Evolutionary conservation across 2,797 vertebrate genomes (phyloP).

Genomic region (Gobio occitaniae): DNA sequence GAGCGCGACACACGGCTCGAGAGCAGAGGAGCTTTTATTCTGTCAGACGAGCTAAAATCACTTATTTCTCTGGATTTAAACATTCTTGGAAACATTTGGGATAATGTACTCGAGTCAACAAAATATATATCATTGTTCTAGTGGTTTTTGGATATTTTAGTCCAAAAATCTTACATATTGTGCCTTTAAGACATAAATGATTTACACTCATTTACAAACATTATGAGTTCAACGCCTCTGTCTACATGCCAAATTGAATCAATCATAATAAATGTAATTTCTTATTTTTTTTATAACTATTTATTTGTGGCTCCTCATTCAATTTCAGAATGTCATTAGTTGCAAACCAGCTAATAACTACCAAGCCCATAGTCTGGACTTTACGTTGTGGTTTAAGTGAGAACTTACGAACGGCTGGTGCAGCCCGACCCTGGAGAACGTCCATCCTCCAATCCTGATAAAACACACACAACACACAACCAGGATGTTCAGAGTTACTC

Average conservation of each 20-base stretch:
- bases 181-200: not conserved
- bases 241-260: not conserved
- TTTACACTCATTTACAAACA: not conserved
- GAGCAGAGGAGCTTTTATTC: no score
- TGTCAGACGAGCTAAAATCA: no score
- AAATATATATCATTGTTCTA: no score
- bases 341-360: not conserved
- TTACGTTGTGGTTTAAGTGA: not conserved
- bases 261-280: not conserved
- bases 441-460: not conserved
- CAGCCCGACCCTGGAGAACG: not conserved
- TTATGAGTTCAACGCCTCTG: not conserved
- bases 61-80: no score
- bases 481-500: not conserved
- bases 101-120: no score
- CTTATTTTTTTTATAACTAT: not conserved
- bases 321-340: not conserved
- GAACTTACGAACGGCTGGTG: not conserved
- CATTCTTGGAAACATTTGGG: no score
- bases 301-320: not conserved
- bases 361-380: no score
- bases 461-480: not conserved
- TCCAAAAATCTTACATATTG: no score
- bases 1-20: no score
- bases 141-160: no score